These are phyloP conservation scores for Strigamia transsilvanica DNA, from an alignment of 2,888 invertebrate genomes.

Conservation along the genomic window DNA sequence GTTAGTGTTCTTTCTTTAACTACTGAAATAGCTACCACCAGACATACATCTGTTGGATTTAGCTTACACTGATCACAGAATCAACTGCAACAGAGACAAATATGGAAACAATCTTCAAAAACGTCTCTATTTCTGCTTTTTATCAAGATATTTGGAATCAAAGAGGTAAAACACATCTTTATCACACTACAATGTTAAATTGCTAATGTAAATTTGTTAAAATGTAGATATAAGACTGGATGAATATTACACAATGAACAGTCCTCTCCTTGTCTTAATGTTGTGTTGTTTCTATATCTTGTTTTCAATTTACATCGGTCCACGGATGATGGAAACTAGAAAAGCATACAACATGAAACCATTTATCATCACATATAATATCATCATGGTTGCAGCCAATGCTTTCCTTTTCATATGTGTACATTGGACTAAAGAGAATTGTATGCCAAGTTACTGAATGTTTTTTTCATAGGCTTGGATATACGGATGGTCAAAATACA, in stretches of 20 bases:
- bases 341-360: neutral
- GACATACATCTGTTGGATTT: no score
- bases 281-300: neutral
- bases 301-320: neutral
- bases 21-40: no score
- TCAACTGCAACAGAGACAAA: no score
- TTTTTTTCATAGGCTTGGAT: neutral
- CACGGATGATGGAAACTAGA: neutral
- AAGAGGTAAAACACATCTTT: neutral
- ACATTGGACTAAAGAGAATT: neutral
- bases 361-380: neutral
- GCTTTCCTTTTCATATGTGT: neutral
- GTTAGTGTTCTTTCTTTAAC: no score
- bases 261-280: neutral
- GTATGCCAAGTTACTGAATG: neutral
- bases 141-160: neutral
- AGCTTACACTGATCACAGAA: no score
- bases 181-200: no score
- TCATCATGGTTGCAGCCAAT: neutral
- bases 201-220: neutral
- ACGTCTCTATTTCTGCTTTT: neutral
- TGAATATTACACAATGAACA: neutral
- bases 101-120: neutral
- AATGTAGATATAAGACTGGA: neutral
- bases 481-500: neutral